phyloP scores from a whole-genome alignment of 2,113 vertebrate species.

The Scortum barcoo region DNA sequence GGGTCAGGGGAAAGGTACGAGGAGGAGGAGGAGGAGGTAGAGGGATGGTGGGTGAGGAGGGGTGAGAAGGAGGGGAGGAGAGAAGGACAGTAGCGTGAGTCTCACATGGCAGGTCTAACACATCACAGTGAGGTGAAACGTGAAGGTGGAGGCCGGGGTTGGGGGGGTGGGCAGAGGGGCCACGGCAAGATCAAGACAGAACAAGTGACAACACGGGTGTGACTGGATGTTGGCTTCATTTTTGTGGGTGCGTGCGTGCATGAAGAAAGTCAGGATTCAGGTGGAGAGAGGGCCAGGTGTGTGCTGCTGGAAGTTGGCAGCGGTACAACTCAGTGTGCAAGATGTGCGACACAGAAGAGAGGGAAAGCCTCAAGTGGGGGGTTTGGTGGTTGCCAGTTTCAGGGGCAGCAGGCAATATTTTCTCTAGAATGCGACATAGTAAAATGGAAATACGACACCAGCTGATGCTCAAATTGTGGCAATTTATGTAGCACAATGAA shows the following conservation, averaged over 20 bases:
- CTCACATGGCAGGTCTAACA: conserved; percentile 91
- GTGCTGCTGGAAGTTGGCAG: conserved; percentile 5
- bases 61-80: conserved; percentile 86
- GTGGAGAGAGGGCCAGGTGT: conserved; percentile 13
- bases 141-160: conserved; percentile 54
- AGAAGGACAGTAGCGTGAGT: conserved; percentile 99
- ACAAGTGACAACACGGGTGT: conserved; percentile 44
- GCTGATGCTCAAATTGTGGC: background rate
- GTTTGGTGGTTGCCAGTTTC: background rate
- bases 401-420: background rate
- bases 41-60: conserved; percentile 79
- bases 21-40: conserved; percentile 87
- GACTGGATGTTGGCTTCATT: conserved; percentile 4
- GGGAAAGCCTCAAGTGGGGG: background rate
- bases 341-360: conserved; percentile 1
- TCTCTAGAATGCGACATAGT: background rate
- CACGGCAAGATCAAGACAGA: conserved; percentile 69
- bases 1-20: conserved; percentile 82
- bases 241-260: conserved; percentile 19
- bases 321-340: background rate
- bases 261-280: conserved; percentile 25
- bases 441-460: conserved; percentile 4
- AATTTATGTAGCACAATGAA: background rate
- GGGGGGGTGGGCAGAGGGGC: conserved; percentile 29
- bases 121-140: conserved; percentile 85